These are phyloP conservation scores for Palloptera scutellata DNA, from an alignment of 2,888 invertebrate species.

Conservation along the genomic window DNA sequence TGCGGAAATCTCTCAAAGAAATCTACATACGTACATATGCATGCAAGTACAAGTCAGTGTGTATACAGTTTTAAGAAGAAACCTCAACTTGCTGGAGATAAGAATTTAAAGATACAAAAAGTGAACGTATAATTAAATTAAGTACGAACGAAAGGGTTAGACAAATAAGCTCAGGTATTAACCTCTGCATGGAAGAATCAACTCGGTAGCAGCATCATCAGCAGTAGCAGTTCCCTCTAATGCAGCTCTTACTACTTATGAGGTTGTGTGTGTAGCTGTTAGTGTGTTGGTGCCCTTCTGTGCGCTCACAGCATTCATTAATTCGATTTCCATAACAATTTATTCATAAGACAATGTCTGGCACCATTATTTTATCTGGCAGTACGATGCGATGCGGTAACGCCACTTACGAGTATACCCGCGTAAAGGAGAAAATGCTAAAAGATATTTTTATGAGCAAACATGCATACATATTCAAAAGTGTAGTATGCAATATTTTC, in stretches of 20 bases:
- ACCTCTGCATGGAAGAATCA: conserved; percentile 49
- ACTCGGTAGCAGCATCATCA: conserved; percentile 26
- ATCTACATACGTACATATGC: background rate
- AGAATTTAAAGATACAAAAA: conserved; percentile 47
- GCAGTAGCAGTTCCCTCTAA: conserved; percentile 4
- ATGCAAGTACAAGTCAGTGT: background rate
- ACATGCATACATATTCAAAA: background rate
- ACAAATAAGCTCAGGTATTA: conserved; percentile 66
- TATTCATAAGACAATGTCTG: conserved; percentile 66
- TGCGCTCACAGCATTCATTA: conserved; percentile 61
- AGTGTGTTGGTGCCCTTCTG: conserved; percentile 40
- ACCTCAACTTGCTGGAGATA: conserved; percentile 42
- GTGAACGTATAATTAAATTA: conserved; percentile 65
- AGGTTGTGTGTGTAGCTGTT: background rate
- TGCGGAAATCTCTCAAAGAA: no score
- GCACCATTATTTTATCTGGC: conserved; percentile 64
- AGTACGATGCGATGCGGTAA: conserved; percentile 56
- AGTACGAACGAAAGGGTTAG: conserved; percentile 65
- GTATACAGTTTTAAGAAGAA: no score
- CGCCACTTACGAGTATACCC: conserved; percentile 51
- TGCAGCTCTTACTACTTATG: no score
- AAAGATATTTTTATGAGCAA: background rate
- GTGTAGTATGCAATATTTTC: conserved; percentile 20
- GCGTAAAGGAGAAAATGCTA: conserved; percentile 2
- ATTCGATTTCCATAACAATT: conserved; percentile 66